These are phyloP conservation scores for Ptychodera flava DNA, from an alignment of 35 echinoderm and acorn worm genomes.

Conservation along the genomic window DNA sequence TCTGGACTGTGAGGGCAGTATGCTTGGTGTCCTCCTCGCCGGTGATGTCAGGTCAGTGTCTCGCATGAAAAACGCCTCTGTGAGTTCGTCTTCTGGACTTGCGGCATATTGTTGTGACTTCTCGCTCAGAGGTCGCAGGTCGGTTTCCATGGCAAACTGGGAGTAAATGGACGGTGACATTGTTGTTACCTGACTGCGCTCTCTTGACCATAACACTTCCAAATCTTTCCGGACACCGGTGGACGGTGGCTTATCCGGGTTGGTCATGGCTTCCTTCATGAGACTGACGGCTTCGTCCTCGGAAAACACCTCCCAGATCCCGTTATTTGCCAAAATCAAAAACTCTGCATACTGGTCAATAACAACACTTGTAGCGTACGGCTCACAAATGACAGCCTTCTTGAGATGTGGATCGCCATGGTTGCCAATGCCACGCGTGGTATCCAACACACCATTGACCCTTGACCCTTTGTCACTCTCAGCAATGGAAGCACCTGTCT, in stretches of 20 bases:
- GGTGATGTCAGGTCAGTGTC: not conserved
- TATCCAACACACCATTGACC: slow-evolving; percentile 87
- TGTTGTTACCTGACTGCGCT: not conserved
- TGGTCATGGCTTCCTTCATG: slow-evolving; percentile 38
- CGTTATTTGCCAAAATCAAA: slow-evolving; percentile 76
- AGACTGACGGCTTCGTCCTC: slow-evolving; percentile 64
- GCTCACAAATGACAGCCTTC: slow-evolving; percentile 71
- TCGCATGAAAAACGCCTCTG: too few species aligned
- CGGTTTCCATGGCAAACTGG: not conserved
- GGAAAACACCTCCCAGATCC: slow-evolving; percentile 76
- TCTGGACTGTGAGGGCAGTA: not conserved
- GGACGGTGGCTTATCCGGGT: not conserved
- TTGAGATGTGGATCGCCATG: slow-evolving; percentile 90
- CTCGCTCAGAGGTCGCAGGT: too few species aligned
- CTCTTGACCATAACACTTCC: not conserved
- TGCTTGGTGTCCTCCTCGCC: not conserved
- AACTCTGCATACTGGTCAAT: slow-evolving; percentile 90
- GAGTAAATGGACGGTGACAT: not conserved
- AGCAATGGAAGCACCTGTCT: slow-evolving; percentile 58
- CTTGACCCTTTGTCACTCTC: slow-evolving; percentile 44
- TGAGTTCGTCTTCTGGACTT: too few species aligned
- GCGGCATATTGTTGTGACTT: too few species aligned
- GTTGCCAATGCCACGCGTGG: slow-evolving; percentile 87
- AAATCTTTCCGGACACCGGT: not conserved
- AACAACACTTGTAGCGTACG: slow-evolving; percentile 65